Conservation (phyloP, 2,888 invertebrate genomes). For the Gymnocheta viridis region DNA sequence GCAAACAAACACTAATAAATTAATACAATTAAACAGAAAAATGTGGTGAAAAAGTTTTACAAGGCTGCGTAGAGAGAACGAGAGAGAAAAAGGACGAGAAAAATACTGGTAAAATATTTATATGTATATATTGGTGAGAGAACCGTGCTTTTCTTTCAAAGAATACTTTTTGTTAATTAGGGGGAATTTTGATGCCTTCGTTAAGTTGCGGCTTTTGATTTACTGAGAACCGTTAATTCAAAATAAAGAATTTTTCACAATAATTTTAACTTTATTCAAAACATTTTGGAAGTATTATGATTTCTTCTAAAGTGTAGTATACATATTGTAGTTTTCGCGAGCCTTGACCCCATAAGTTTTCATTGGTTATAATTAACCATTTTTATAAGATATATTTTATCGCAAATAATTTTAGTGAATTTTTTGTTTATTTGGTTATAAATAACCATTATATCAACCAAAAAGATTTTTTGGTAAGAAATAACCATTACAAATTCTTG, state of each 20-base stretch:
- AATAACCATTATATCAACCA: too few relatives aligned
- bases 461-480: too few relatives aligned
- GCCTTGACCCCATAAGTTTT: too few relatives aligned
- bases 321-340: too few relatives aligned
- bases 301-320: too few relatives aligned
- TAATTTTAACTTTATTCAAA: not conserved
- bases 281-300: too few relatives aligned
- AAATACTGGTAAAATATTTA: not conserved
- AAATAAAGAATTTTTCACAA: not conserved
- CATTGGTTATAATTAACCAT: too few relatives aligned
- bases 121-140: not conserved
- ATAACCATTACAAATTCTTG: too few relatives aligned
- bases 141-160: not conserved
- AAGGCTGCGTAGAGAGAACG: not conserved
- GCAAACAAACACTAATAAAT: not conserved
- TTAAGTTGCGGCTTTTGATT: not conserved
- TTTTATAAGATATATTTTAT: too few relatives aligned
- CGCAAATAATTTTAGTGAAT: too few relatives aligned
- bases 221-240: not conserved
- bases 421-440: too few relatives aligned
- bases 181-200: constrained; percentile 30
- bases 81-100: not conserved
- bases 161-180: not conserved
- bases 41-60: not conserved
- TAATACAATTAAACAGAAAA: not conserved